These are phyloP conservation scores for Amblyjoppa proteus DNA, from an alignment of 2,888 invertebrate genomes.

Conservation along the genomic window DNA sequence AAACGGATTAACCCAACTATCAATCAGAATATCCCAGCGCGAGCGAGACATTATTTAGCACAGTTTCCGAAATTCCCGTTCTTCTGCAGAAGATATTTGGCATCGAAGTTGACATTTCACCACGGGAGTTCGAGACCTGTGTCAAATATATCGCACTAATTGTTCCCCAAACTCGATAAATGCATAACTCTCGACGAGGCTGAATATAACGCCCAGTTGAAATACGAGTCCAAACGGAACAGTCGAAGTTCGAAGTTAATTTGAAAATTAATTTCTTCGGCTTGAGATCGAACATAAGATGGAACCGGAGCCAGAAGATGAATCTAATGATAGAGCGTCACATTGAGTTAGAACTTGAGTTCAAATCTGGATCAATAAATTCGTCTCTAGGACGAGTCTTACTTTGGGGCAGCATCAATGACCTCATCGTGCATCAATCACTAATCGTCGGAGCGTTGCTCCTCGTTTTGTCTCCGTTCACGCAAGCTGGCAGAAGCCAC, in stretches of 20 bases:
- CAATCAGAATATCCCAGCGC: conserved; percentile 47
- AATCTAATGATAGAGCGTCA: too few relatives aligned
- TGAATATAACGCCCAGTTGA: not conserved
- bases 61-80: conserved; percentile 18
- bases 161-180: conserved; percentile 39
- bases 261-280: too few relatives aligned
- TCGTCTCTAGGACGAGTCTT: too few relatives aligned
- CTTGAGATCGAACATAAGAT: too few relatives aligned
- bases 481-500: not conserved
- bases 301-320: too few relatives aligned
- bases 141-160: conserved; percentile 34
- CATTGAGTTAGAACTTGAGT: too few relatives aligned
- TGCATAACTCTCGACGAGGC: conserved; percentile 14
- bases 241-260: too few relatives aligned
- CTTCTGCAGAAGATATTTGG: not conserved
- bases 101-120: not conserved
- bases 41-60: conserved; percentile 31
- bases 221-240: conserved; percentile 21
- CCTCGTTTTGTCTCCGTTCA: conserved; percentile 18
- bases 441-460: conserved; percentile 10
- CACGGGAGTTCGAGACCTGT: not conserved
- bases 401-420: not conserved
- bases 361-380: too few relatives aligned
- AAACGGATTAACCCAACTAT: conserved; percentile 63
- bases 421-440: not conserved